A percentile compares a stretch with the other conserved stretches of the same genome.
These are phyloP conservation scores for Cephalophus harveyi DNA, from an alignment of 2,113 vertebrate species.

Conservation along the genomic window DNA sequence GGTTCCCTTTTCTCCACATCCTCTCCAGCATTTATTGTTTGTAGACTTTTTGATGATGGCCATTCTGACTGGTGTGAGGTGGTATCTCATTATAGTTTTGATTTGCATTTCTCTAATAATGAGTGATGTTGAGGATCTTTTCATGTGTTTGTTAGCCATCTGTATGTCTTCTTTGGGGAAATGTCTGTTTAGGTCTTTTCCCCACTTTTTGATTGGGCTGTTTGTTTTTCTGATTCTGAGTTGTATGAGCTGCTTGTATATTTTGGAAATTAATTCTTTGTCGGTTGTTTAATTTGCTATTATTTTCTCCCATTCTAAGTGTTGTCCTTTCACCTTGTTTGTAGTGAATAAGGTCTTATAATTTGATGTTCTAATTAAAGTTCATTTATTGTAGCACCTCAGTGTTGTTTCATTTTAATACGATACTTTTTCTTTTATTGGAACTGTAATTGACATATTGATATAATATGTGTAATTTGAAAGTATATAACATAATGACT, in stretches of 20 bases:
- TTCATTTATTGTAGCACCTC: not conserved
- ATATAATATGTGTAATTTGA: not conserved
- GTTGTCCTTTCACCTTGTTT: not conserved
- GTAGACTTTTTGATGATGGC: not conserved
- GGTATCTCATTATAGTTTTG: not conserved
- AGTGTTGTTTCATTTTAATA: not conserved
- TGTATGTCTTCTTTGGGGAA: not conserved
- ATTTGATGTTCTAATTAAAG: conserved; percentile 18
- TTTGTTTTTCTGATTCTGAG: not conserved
- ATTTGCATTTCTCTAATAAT: not conserved
- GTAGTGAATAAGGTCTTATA: conserved; percentile 7
- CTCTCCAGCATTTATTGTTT: not conserved
- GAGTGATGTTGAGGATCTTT: not conserved
- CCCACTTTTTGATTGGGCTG: not conserved
- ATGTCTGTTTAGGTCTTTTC: not conserved
- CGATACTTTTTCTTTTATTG: not conserved
- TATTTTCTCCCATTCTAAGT: not conserved
- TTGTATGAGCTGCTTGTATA: not conserved
- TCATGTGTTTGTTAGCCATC: not conserved
- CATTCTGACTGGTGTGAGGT: not conserved
- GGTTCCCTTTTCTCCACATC: not conserved
- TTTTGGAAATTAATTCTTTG: not conserved
- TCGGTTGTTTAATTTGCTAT: not conserved
- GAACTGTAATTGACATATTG: not conserved
- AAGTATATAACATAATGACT: not conserved